These are phyloP conservation scores for Lamprologus tigripictilis DNA, from an alignment of 2,113 vertebrate species.

Conservation along the genomic window DNA sequence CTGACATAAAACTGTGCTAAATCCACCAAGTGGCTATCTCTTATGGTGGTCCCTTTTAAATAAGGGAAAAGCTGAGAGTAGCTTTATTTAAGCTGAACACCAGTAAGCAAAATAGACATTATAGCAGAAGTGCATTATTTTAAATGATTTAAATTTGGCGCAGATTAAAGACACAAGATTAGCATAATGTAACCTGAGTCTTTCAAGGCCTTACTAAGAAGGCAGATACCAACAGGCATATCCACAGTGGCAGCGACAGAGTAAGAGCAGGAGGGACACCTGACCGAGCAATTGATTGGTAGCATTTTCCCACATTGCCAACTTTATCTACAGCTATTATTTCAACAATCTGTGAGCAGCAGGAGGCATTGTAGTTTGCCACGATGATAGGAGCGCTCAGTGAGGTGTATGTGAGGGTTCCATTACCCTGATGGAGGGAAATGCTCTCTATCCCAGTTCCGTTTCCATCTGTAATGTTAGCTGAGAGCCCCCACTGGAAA, in stretches of 20 bases:
- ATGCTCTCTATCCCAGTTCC: conserved; percentile 52
- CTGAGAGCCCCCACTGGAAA: conserved; percentile 47
- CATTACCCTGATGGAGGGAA: conserved; percentile 33
- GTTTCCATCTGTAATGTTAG: conserved; percentile 56
- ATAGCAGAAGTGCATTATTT: neutral
- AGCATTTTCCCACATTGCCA: conserved; percentile 67
- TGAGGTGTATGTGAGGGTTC: conserved; percentile 2
- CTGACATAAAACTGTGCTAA: neutral
- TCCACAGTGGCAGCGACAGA: conserved; percentile 37
- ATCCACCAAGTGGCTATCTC: neutral
- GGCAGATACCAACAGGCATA: conserved; percentile 34
- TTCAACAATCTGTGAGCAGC: conserved; percentile 61
- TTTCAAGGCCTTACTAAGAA: neutral
- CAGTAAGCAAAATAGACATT: neutral
- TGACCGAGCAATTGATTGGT: conserved; percentile 30
- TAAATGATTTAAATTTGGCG: neutral
- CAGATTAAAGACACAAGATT: neutral
- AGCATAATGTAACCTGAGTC: neutral
- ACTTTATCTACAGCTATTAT: conserved; percentile 56
- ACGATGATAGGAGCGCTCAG: neutral
- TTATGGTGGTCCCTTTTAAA: neutral
- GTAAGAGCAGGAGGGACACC: neutral
- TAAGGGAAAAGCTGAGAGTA: neutral
- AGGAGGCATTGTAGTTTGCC: conserved; percentile 54
- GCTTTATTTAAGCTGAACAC: neutral